Evolutionary conservation across 2,113 vertebrate species (phyloP).

Genomic region (Melanotaenia duboulayi): DNA sequence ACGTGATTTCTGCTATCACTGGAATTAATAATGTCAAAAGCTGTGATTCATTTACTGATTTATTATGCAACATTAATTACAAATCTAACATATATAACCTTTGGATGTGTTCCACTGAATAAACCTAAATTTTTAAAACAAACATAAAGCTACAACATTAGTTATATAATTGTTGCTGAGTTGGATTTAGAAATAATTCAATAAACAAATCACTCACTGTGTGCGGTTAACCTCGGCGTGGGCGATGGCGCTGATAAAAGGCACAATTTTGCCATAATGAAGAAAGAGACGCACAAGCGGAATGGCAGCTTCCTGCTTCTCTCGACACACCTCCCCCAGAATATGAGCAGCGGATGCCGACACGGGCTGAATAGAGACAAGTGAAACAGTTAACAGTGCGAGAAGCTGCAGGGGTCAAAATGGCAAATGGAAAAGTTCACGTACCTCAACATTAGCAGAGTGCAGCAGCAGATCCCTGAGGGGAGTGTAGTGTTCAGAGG

Average conservation of each 20-base stretch:
- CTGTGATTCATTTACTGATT: background rate
- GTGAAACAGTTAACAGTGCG: background rate
- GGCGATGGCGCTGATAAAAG: conserved; percentile 96
- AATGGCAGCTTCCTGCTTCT: conserved; percentile 97
- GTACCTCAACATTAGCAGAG: conserved; percentile 91
- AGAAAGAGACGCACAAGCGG: conserved; percentile 95
- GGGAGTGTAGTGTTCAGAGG: conserved; percentile 91
- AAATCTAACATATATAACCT: background rate
- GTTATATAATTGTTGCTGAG: background rate
- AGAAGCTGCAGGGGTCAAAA: no score
- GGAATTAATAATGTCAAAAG: conserved; percentile 2
- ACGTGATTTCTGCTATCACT: background rate
- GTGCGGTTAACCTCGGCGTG: conserved; percentile 96
- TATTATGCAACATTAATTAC: background rate
- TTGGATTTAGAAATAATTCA: background rate
- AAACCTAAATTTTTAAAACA: background rate
- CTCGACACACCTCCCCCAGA: conserved; percentile 95
- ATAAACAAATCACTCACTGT: conserved; percentile 88
- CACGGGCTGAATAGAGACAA: conserved; percentile 86
- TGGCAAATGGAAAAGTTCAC: background rate
- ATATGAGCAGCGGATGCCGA: conserved; percentile 93
- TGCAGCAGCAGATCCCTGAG: conserved; percentile 91
- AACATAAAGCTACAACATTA: background rate
- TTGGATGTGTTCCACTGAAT: background rate
- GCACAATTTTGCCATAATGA: conserved; percentile 94